Conservation (phyloP, 1,140 invertebrate genomes). For the Alviniconcha marisindica region DNA sequence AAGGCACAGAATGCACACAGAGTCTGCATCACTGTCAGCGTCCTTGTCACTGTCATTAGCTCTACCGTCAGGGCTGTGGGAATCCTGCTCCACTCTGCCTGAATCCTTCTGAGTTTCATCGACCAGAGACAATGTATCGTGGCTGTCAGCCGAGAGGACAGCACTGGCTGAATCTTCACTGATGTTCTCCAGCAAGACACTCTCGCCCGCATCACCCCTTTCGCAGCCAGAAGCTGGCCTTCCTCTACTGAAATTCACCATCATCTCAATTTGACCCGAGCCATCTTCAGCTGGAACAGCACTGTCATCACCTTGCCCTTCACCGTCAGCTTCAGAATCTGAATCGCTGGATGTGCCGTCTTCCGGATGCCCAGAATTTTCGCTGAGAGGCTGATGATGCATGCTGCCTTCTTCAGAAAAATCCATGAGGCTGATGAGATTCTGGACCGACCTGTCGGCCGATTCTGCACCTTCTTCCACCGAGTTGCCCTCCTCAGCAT, state of each 20-base stretch:
- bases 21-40: slow-evolving; percentile 25
- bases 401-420: not conserved
- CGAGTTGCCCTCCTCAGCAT: too few species aligned
- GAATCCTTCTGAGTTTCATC: not conserved
- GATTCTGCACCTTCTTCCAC: not conserved
- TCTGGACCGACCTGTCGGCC: slow-evolving; percentile 22
- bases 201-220: not conserved
- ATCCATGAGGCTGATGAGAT: slow-evolving; percentile 32
- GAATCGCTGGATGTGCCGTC: slow-evolving; percentile 25
- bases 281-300: not conserved
- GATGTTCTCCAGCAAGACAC: not conserved
- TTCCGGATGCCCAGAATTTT: not conserved
- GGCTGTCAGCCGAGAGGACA: not conserved
- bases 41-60: slow-evolving; percentile 13
- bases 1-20: slow-evolving; percentile 38
- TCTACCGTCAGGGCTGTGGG: not conserved
- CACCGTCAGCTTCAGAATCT: not conserved
- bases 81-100: not conserved
- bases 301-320: not conserved
- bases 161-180: slow-evolving; percentile 35
- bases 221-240: not conserved
- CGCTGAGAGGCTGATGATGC: not conserved
- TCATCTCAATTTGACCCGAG: slow-evolving; percentile 25
- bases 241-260: not conserved
- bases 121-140: not conserved